Base-by-base conservation (phyloP, 2,888 invertebrate genomes). In the Octodonta nipae region DNA sequence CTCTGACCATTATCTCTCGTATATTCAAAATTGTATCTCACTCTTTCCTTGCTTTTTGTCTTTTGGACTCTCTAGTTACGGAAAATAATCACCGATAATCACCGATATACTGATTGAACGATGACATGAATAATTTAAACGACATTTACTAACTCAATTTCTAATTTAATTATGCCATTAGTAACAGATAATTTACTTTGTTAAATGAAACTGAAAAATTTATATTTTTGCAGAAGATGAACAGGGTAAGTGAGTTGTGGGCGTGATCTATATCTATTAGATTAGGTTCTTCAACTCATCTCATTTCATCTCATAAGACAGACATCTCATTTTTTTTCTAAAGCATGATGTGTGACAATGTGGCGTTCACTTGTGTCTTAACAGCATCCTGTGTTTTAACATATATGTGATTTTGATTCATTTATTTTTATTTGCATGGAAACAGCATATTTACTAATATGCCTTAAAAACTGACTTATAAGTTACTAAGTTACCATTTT, bases 171-270 rank as follows among this genome's bases (percentile, higher is more conserved):
- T 31, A 15, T n/a, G 25, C 7, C 13, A 14, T 12, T 12, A 15
- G 26, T 14, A 30, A 25, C 11, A 13, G 16, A 32, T 15, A 15
- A 24, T n/a, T n/a, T n/a, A n/a, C n/a, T n/a, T n/a, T n/a, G n/a
- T n/a, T n/a, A 20, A 7, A 24, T 20, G 26, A 28, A 34, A 36
- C 41, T 40, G 41, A 45, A 44, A 28, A 37, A 38, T 41, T 30
- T 29, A 41, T 56, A 44, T 55, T 47, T 60, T 60, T 62, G 56
- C 63, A 63, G 63, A 63, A 54, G 58, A 59, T 54, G 61, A 61
- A 35, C 53, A 60, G 55, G 63, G 63, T 63, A 61, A 62, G 62
- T 61, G 47, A 49, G 49, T 51, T 50, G 49, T 52, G 49, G 40
- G 50, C 45, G 52, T 51, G 50, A 47, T 51, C 47, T 49, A 41